These are phyloP conservation scores for Manacus vitellinus DNA, from an alignment of 2,113 vertebrate genomes.

Conservation along the genomic window DNA sequence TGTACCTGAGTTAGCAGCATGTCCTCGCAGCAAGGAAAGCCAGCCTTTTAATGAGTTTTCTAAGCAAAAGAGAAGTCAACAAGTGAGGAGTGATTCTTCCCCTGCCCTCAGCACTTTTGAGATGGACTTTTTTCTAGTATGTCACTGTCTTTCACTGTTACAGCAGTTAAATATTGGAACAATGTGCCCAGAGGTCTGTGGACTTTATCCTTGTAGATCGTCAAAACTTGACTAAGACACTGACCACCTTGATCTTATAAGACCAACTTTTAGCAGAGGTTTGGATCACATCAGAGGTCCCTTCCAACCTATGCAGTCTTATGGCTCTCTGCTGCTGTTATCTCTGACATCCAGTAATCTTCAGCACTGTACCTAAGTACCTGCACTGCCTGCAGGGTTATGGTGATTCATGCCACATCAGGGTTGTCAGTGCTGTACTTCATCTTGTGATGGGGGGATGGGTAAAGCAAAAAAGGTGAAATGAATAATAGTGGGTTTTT, in stretches of 20 bases:
- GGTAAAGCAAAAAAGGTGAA: not conserved
- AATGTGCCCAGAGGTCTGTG: not conserved
- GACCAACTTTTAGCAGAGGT: not conserved
- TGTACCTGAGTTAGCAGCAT: not conserved
- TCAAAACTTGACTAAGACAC: not conserved
- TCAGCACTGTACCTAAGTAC: not conserved
- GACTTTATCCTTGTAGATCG: not conserved
- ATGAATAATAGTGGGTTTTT: not conserved
- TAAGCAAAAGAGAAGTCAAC: not conserved
- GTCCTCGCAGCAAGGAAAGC: not conserved
- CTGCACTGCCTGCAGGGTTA: not conserved
- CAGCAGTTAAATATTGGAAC: not conserved
- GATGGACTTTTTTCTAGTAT: not conserved
- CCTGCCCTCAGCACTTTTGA: not conserved
- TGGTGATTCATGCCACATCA: not conserved
- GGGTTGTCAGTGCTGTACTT: not conserved
- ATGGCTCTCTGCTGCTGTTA: not conserved
- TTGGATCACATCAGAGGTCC: not conserved
- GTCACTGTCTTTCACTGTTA: not conserved
- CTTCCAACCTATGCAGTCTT: not conserved
- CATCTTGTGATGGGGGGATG: not conserved
- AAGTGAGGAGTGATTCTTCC: not conserved
- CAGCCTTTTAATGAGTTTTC: not conserved
- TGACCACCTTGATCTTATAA: not conserved
- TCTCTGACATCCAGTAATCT: not conserved